Conservation (phyloP, 2,797 vertebrate genomes). For the Tarsius wallacei region DNA sequence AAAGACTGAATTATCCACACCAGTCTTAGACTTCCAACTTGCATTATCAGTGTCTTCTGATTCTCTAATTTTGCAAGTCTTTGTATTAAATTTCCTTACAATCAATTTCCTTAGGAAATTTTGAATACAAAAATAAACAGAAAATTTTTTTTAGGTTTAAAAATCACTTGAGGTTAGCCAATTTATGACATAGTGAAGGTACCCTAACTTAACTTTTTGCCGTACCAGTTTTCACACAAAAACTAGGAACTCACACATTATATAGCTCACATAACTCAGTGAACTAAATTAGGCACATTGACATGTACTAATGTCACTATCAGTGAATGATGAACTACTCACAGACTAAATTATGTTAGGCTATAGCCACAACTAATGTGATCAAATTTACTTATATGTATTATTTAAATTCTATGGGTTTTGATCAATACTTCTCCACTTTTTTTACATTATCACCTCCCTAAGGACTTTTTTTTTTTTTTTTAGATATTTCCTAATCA, state of each 20-base stretch:
- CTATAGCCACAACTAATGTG: not conserved
- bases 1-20: not conserved
- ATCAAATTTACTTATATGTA: constrained; percentile 8
- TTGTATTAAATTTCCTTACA: not conserved
- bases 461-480: constrained; percentile 3
- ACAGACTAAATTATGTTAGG: not conserved
- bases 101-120: not conserved
- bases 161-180: constrained; percentile 16
- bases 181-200: not conserved
- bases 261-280: not conserved
- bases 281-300: not conserved
- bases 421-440: not conserved
- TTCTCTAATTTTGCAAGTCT: not conserved
- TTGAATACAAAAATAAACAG: not conserved
- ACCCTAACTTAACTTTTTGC: not conserved
- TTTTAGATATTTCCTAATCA: not conserved
- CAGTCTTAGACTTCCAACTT: not conserved
- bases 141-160: not conserved
- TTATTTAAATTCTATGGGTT: not conserved
- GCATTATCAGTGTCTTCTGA: too few relatives aligned
- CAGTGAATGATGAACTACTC: not conserved
- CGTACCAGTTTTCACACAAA: not conserved
- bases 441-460: constrained; percentile 19
- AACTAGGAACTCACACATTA: not conserved
- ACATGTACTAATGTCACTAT: not conserved